Base-by-base conservation (phyloP, 2,797 vertebrate species). In the Babyrousa celebensis region DNA sequence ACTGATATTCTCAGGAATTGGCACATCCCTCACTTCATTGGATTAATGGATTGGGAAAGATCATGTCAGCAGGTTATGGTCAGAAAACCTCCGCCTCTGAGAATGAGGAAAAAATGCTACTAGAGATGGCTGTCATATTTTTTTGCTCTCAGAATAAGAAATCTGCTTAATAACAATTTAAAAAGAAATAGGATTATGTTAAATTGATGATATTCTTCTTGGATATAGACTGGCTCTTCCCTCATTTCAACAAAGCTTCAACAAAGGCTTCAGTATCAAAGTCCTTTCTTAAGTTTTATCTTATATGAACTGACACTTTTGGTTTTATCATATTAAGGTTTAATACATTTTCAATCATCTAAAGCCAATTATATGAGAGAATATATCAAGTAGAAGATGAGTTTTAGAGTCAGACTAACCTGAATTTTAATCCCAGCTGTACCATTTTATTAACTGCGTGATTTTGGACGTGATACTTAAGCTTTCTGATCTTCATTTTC, bases 401-500 rank as follows among this genome's bases (percentile, higher is more conserved):
- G 14, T 67, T 40, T 90, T 68, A 77, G 54, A 67, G n/a, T 68
- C n/a, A 82, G n/a, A 54, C 16, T 77, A 78, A 23, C 56, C 43
- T 85, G 52, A 65, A 20, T 87, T 79, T 94, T 88, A 54, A 94
- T 88, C 36, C 71, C 36, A 78, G 52, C 16, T 70, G 43, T 94
- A 21, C n/a, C 27, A 62, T 83, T 23, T 9, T 91, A 58, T 84
- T 78, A 93, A 27, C 75, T 89, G 18, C 88, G 10, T 70, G 75
- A 91, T 32, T 95, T 65, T 75, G 75, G 65, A 75, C 52, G 21
- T 89, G 56, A 56, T 83, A 79, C 62, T 63, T 89, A 89, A 95
- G 77, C 71, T 89, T 91, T 93, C 62, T 92, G 85, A 43, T 85
- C n/a, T 86, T 82, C 56, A 67, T 12, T 95, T 87, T 92, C 40